Conservation (phyloP, 2,113 vertebrate genomes). For the Triplophysa tibetana region DNA sequence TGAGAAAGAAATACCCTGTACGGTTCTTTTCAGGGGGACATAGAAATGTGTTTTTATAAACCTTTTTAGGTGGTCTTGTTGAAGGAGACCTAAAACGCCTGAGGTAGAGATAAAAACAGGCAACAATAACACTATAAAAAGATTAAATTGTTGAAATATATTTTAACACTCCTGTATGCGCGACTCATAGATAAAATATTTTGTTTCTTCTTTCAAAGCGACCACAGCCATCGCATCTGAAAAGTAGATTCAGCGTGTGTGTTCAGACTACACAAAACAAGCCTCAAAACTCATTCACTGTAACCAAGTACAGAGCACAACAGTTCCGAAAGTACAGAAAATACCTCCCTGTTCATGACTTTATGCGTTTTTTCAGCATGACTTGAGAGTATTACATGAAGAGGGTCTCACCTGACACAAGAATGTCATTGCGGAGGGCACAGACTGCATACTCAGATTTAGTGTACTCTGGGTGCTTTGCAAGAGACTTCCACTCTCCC, state of each 20-base stretch:
- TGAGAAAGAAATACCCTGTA: too few species aligned
- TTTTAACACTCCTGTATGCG: too few species aligned
- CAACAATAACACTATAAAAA: too few species aligned
- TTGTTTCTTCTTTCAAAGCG: background rate
- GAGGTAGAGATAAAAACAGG: too few species aligned
- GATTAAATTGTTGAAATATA: too few species aligned
- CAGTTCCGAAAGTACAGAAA: background rate
- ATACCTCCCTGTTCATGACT: background rate
- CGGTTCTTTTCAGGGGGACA: too few species aligned
- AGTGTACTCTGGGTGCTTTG: slow-evolving; percentile 96
- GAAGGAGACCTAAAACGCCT: background rate
- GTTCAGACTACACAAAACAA: background rate
- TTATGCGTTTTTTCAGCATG: too few species aligned
- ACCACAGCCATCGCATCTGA: background rate
- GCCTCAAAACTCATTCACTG: background rate
- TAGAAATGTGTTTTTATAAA: too few species aligned
- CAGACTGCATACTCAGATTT: slow-evolving; percentile 98
- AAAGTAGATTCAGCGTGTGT: background rate
- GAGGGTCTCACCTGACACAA: slow-evolving; percentile 89
- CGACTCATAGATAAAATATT: background rate
- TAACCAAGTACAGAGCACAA: slow-evolving; percentile 7
- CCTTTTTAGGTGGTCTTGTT: background rate
- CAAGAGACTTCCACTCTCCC: slow-evolving; percentile 96
- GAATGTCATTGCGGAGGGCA: slow-evolving; percentile 94
- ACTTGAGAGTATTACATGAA: background rate